Percentiles rank a stretch among this genome's conserved stretches.
Conservation (phyloP, 1,140 invertebrate species). For the Pseudomyrmex flavicornis region DNA sequence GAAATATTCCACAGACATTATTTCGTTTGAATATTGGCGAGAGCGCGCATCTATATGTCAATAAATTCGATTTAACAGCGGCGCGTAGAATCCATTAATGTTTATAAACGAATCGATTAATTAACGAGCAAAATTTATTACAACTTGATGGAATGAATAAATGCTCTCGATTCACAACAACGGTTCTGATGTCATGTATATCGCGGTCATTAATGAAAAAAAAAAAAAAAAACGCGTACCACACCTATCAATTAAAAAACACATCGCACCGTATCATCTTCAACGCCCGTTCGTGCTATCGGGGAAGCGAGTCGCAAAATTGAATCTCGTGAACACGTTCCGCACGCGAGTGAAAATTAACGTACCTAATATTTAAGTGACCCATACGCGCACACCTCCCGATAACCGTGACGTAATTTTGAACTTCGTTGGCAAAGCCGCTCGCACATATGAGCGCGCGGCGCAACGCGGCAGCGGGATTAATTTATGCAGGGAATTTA, state of each 20-base stretch:
- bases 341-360: slow-evolving; percentile 32
- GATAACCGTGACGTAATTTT: slow-evolving; percentile 31
- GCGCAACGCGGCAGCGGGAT: neutral
- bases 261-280: slow-evolving; percentile 41
- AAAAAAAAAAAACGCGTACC: slow-evolving; percentile 1
- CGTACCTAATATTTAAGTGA: slow-evolving; percentile 50
- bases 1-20: slow-evolving; percentile 19
- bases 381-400: too few relatives aligned
- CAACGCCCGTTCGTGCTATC: too few relatives aligned
- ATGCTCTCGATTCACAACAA: slow-evolving; percentile 7
- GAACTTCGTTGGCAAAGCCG: neutral
- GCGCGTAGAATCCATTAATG: slow-evolving; percentile 31
- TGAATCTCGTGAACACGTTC: slow-evolving; percentile 28
- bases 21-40: slow-evolving; percentile 31
- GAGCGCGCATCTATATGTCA: neutral
- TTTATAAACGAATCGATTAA: slow-evolving; percentile 56
- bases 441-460: neutral
- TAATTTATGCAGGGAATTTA: slow-evolving; percentile 45
- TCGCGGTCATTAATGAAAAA: slow-evolving; percentile 46
- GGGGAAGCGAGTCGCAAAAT: neutral
- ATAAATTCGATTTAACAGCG: slow-evolving; percentile 28
- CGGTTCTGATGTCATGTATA: slow-evolving; percentile 1
- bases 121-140: slow-evolving; percentile 32
- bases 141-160: slow-evolving; percentile 26
- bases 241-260: slow-evolving; percentile 47